Evolutionary conservation across 2,113 vertebrate species (phyloP).

Genomic region (Hemicordylus capensis): DNA sequence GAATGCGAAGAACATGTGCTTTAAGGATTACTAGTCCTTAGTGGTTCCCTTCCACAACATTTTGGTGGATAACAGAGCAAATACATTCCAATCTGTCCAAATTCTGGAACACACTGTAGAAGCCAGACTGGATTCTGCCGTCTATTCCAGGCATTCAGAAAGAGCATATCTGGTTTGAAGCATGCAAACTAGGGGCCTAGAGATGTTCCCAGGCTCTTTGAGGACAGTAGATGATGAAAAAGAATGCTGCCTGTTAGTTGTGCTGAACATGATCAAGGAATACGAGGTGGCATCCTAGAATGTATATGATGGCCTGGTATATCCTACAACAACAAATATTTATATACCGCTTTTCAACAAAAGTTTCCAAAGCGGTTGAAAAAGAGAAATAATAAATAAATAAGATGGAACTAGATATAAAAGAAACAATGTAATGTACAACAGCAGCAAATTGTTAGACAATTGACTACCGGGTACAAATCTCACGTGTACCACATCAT

Average conservation of each 20-base stretch:
- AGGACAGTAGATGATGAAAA: background rate
- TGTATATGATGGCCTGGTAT: no score
- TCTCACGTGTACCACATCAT: background rate
- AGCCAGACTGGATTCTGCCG: background rate
- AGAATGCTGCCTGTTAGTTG: background rate
- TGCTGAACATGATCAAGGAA: background rate
- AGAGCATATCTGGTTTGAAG: background rate
- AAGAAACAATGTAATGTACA: no score
- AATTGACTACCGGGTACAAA: background rate
- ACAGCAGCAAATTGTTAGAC: background rate
- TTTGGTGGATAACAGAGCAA: background rate
- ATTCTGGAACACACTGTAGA: background rate
- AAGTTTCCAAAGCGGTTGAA: no score
- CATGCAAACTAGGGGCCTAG: background rate
- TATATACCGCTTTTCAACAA: no score
- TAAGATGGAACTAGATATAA: no score
- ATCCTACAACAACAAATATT: no score
- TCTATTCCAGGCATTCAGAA: background rate
- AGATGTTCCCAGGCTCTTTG: background rate
- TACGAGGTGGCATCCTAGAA: background rate
- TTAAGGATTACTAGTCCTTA: background rate
- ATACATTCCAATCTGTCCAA: background rate
- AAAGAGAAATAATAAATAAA: no score
- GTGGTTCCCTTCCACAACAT: background rate
- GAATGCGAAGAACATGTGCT: background rate